These are phyloP conservation scores for Alaudala cheleensis DNA, from an alignment of 2,113 vertebrate species.

Conservation along the genomic window DNA sequence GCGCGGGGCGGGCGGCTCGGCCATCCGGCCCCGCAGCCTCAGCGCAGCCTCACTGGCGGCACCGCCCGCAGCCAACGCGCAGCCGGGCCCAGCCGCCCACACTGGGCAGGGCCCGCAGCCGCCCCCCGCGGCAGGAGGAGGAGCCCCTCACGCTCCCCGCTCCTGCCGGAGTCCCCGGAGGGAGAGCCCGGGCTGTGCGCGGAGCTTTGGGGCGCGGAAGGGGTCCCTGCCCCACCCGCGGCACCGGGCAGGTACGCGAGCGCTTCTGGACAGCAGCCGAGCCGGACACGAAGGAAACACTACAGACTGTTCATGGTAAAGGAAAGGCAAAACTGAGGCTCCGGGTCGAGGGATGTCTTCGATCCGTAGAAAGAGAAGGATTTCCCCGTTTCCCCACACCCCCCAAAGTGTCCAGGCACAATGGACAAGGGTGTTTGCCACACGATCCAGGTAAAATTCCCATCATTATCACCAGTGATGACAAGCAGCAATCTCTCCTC, in stretches of 20 bases:
- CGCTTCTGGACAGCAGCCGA: background rate
- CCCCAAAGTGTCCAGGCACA: background rate
- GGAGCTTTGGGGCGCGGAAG: background rate
- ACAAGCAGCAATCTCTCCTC: background rate
- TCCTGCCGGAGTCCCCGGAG: background rate
- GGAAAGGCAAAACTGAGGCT: too few species aligned
- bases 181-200: background rate
- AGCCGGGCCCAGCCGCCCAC: background rate
- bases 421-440: fast-evolving
- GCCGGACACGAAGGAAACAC: background rate
- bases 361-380: background rate
- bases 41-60: slow-evolving; percentile 74
- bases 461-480: fast-evolving
- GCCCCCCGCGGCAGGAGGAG: background rate
- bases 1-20: slow-evolving; percentile 66
- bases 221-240: background rate
- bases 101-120: slow-evolving; percentile 58
- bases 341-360: too few species aligned
- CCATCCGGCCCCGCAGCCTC: slow-evolving; percentile 66
- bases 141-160: background rate
- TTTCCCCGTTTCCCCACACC: fast-evolving
- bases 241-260: background rate
- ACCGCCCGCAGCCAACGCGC: slow-evolving; percentile 32
- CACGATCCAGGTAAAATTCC: background rate
- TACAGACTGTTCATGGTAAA: fast-evolving